These are phyloP conservation scores for Cecropterus lyciades DNA, from an alignment of 1,140 invertebrate genomes.

Conservation along the genomic window DNA sequence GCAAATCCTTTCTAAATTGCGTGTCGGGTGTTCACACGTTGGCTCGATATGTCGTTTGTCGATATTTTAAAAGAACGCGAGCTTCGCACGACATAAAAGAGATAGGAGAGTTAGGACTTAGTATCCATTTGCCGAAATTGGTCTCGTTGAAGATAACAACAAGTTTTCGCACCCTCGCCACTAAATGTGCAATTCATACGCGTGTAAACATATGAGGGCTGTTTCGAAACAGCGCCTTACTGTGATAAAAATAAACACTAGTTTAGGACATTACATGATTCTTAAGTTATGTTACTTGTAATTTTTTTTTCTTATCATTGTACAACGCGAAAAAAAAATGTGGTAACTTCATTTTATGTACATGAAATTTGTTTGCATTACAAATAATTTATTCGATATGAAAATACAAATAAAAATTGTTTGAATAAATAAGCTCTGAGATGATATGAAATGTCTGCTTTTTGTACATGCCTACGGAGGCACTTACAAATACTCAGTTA, in stretches of 20 bases:
- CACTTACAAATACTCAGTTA: too few relatives aligned
- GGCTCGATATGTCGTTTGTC: conserved; percentile 58
- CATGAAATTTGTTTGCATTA: too few relatives aligned
- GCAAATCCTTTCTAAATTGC: conserved; percentile 80
- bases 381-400: too few relatives aligned
- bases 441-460: too few relatives aligned
- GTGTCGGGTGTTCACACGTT: conserved; percentile 56
- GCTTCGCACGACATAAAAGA: conserved; percentile 68
- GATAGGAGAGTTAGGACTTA: conserved; percentile 80
- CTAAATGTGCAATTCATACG: conserved; percentile 80
- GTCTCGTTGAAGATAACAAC: conserved; percentile 80
- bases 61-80: conserved; percentile 79
- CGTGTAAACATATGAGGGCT: conserved; percentile 56
- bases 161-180: conserved; percentile 81
- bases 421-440: too few relatives aligned
- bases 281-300: conserved; percentile 68
- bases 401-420: too few relatives aligned
- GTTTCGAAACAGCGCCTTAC: conserved; percentile 42
- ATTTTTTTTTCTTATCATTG: conserved; percentile 68
- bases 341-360: conserved; percentile 2
- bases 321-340: conserved; percentile 53
- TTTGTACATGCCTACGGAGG: too few relatives aligned
- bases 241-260: conserved; percentile 13
- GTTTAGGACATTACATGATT: conserved; percentile 20
- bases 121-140: conserved; percentile 83